Conservation (phyloP, 1,140 invertebrate genomes). For the Caligus rogercresseyi region DNA sequence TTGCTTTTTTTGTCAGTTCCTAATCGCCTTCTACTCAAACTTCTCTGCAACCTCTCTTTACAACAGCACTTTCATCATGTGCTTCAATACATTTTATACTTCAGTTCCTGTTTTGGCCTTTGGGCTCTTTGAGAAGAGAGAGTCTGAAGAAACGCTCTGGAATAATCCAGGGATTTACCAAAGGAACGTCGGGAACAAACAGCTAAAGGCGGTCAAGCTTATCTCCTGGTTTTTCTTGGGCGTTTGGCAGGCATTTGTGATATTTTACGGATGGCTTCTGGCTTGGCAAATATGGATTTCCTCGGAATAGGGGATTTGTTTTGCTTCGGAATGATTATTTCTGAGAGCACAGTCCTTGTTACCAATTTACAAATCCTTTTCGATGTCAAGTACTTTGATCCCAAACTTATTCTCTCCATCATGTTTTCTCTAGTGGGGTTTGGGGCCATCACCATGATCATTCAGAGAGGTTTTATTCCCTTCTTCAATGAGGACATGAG, state of each 20-base stretch:
- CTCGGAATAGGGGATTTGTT: conserved; percentile 30
- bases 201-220: conserved; percentile 44
- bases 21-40: conserved; percentile 32
- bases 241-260: conserved; percentile 37
- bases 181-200: conserved; percentile 41
- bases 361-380: conserved; percentile 38
- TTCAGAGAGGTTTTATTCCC: conserved; percentile 29
- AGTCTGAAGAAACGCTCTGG: conserved; percentile 39
- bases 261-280: conserved; percentile 36
- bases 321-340: conserved; percentile 33
- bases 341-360: conserved; percentile 32
- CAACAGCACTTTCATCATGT: conserved; percentile 49
- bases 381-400: conserved; percentile 43
- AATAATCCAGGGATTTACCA: conserved; percentile 47
- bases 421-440: conserved; percentile 41
- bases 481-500: conserved; percentile 9
- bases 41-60: conserved; percentile 44
- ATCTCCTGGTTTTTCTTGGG: conserved; percentile 40
- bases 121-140: conserved; percentile 51
- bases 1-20: conserved; percentile 40
- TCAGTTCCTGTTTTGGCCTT: conserved; percentile 47
- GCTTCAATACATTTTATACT: conserved; percentile 55
- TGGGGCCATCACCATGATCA: conserved; percentile 37
- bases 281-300: conserved; percentile 29
- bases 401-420: conserved; percentile 37